These are phyloP conservation scores for Zosterops borbonicus DNA, from an alignment of 2,113 vertebrate species.

Conservation along the genomic window DNA sequence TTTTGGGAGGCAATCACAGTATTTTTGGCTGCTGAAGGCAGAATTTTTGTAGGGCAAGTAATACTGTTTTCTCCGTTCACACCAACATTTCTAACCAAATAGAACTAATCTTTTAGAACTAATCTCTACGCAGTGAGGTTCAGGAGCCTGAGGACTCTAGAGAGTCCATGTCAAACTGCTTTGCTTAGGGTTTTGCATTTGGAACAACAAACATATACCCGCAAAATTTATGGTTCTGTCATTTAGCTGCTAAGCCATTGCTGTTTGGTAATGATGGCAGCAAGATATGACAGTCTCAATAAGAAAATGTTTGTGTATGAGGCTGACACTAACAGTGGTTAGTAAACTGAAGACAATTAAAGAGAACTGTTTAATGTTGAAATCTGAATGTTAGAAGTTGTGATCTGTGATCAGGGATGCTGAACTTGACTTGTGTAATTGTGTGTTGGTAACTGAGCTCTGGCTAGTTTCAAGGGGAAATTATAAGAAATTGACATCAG, in stretches of 20 bases:
- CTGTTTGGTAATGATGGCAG: background rate
- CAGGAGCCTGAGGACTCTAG: background rate
- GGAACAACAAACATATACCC: background rate
- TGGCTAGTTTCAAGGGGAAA: background rate
- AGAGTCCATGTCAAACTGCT: background rate
- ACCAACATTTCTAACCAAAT: background rate
- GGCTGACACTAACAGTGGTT: background rate
- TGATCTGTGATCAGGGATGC: background rate
- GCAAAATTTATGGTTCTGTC: background rate
- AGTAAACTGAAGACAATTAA: background rate
- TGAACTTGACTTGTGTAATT: background rate
- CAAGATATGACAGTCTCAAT: background rate
- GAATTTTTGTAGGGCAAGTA: background rate
- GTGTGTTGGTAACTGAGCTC: background rate
- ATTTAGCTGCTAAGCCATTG: background rate
- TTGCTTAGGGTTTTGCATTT: background rate
- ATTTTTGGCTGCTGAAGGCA: background rate
- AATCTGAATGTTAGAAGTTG: background rate
- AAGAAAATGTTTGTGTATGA: background rate
- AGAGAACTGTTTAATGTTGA: background rate
- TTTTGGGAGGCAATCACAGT: background rate
- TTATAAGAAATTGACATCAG: background rate
- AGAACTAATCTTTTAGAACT: background rate
- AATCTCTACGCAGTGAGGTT: background rate
- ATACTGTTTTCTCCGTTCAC: background rate